Evolutionary conservation across 2,888 invertebrate species (phyloP), one percentile per base, ranked within the genome.

Genomic region (Drosophila meridionalis): DNA sequence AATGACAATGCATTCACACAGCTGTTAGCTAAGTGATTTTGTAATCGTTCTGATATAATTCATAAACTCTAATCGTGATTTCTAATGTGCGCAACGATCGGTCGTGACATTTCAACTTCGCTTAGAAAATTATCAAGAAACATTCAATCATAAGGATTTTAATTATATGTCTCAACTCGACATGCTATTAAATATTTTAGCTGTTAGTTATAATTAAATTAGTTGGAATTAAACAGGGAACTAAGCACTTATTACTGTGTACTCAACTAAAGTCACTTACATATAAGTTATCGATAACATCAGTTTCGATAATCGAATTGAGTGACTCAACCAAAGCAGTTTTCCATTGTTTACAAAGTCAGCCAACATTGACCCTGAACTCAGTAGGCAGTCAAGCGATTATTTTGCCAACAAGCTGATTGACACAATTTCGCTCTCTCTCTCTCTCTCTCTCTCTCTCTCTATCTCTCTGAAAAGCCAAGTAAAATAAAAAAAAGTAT

Each of bases 351-450:
- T 47, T 61, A 70, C 14, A 60, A 40, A 40, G 4, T 2, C 38
- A 11, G 38, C 11, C 42, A 47, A 6, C 26, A n/a, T 8, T 77
- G 77, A 84, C 85, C 85, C 80, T 85, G 89, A 85, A 87, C 89
- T 71, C 83, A 55, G 47, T 47, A 60, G 63, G 65, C 73, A 73
- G 58, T 67, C 50, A 66, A 58, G 75, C 68, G 83, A 85, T 78
- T 84, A 78, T 67, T 73, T 69, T 42, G 53, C 64, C 64, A 69
- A 75, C 80, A 59, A 63, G 50, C 76, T 70, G 81, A 78, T 84
- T 76, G 84, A 81, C 89, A 86, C 72, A 72, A 86, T 86, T 83
- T 53, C 50, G 53, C 38, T n/a, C 42, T n/a, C 36, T 36, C 11
- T 36, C 42, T n/a, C 42, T 40, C 40, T 40, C 40, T 40, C 2